Conservation (phyloP, 2,797 vertebrate genomes). For the Yasuhikotakia modesta region DNA sequence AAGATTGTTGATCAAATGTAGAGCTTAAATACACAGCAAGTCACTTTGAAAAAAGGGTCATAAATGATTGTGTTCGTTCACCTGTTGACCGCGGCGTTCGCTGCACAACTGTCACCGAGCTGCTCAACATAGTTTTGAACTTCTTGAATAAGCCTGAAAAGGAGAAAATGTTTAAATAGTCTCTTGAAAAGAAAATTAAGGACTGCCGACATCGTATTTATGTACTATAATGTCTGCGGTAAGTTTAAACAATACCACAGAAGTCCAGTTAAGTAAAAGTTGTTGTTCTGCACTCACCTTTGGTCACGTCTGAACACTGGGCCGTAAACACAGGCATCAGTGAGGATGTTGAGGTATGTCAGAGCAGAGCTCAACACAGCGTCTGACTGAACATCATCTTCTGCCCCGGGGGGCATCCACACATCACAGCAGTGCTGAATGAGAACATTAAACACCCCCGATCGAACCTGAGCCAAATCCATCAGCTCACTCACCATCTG, state of each 20-base stretch:
- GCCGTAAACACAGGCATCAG: conserved; percentile 89
- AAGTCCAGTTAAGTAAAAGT: background rate
- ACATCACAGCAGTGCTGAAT: conserved; percentile 85
- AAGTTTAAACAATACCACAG: background rate
- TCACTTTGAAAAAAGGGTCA: background rate
- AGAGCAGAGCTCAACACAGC: conserved; percentile 75
- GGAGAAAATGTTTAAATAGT: background rate
- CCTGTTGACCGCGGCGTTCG: conserved; percentile 82
- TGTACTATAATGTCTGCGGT: too few relatives aligned
- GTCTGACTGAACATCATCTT: conserved; percentile 50
- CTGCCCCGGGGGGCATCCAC: conserved; percentile 76
- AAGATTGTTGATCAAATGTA: too few relatives aligned
- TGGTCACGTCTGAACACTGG: conserved; percentile 92
- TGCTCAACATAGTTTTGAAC: conserved; percentile 87
- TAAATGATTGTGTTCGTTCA: conserved; percentile 43
- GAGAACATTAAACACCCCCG: conserved; percentile 87
- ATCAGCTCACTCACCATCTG: conserved; percentile 84
- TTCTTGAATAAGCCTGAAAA: conserved; percentile 85
- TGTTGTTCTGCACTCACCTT: conserved; percentile 72
- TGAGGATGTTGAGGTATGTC: conserved; percentile 80
- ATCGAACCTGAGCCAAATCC: conserved; percentile 86
- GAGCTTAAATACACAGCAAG: too few relatives aligned
- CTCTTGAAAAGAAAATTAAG: too few relatives aligned
- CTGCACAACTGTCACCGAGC: conserved; percentile 82
- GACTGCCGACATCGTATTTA: too few relatives aligned